A percentile compares a stretch with the other conserved stretches of the same genome.
Conservation (phyloP, 1,140 invertebrate genomes). For the Bombus waltoni region DNA sequence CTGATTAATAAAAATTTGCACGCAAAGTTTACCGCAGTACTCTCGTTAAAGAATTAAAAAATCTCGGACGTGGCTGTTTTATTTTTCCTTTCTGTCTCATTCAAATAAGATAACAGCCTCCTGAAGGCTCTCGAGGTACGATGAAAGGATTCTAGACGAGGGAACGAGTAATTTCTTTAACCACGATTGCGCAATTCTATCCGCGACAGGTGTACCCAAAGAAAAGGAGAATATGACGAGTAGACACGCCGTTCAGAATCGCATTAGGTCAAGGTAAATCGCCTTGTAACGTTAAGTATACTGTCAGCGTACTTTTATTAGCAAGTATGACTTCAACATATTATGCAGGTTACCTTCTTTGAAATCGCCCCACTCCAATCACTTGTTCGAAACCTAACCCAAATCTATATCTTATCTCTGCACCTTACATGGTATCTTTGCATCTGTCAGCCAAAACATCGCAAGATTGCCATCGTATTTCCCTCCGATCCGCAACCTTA, state of each 20-base stretch:
- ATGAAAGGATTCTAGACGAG: not conserved
- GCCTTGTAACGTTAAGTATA: not conserved
- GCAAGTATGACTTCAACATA: not conserved
- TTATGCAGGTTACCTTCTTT: not conserved
- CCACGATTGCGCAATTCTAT: not conserved
- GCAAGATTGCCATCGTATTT: no score
- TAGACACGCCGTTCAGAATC: not conserved
- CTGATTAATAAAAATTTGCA: no score
- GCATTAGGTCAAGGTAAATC: not conserved
- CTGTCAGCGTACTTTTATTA: no score
- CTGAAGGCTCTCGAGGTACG: not conserved
- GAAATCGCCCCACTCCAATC: not conserved
- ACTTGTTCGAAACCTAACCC: not conserved
- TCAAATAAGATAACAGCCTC: not conserved
- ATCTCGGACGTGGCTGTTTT: not conserved
- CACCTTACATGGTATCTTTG: no score
- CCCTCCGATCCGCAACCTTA: no score
- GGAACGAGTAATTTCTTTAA: not conserved
- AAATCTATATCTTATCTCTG: no score
- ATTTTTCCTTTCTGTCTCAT: not conserved
- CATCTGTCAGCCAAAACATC: no score
- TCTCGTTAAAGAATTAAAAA: not conserved
- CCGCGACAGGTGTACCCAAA: no score
- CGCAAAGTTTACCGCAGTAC: no score
- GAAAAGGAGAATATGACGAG: not conserved